Conservation (phyloP, 2,797 vertebrate species). For the Lepilemur ruficaudatus region DNA sequence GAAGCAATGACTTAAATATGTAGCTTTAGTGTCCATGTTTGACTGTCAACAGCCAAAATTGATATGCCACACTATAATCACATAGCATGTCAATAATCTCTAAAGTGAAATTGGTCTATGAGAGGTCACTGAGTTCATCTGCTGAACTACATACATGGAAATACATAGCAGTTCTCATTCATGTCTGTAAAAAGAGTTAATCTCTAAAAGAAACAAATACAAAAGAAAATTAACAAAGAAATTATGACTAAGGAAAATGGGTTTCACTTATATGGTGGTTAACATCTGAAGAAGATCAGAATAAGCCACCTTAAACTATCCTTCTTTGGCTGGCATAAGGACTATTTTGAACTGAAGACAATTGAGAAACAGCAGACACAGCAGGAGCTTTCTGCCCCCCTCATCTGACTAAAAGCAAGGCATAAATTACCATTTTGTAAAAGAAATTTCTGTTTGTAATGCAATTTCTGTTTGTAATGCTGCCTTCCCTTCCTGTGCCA, state of each 20-base stretch:
- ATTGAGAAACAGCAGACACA: neutral
- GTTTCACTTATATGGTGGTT: neutral
- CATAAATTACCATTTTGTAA: neutral
- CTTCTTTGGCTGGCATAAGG: neutral
- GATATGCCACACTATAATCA: neutral
- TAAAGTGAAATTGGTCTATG: neutral
- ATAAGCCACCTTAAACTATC: neutral
- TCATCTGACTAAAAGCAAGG: neutral
- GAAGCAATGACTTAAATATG: neutral
- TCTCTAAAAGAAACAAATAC: neutral
- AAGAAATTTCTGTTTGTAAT: neutral
- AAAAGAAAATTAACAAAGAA: constrained; percentile 50
- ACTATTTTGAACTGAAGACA: neutral
- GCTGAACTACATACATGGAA: neutral
- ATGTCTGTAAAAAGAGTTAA: neutral
- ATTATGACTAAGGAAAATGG: neutral
- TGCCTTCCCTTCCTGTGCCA: neutral
- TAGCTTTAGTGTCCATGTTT: neutral
- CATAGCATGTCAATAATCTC: neutral
- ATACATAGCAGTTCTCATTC: neutral
- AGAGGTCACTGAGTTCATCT: neutral
- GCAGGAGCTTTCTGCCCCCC: neutral
- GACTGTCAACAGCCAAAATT: neutral
- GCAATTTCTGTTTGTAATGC: neutral
- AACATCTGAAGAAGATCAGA: neutral